phyloP scores from a whole-genome alignment of 2,113 vertebrate genomes.

The Ceuthmochares aereus region DNA sequence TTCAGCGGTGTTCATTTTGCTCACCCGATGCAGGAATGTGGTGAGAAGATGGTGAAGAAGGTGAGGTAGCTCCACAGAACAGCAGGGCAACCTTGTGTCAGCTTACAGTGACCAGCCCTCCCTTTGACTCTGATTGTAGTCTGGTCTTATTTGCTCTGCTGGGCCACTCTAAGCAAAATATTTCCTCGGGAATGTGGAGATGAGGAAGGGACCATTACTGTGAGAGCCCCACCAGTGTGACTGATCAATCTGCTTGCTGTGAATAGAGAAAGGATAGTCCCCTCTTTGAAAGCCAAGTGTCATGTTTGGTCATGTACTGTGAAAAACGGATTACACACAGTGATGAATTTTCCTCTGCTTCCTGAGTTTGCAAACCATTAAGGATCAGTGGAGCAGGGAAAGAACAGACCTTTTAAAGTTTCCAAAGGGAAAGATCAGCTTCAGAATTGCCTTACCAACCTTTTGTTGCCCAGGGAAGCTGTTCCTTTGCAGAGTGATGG shows the following conservation, averaged over 20 bases:
- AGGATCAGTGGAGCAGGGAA: background rate
- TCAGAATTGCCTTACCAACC: background rate
- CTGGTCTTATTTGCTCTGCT: background rate
- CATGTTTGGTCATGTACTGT: background rate
- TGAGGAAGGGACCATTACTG: background rate
- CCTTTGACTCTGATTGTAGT: background rate
- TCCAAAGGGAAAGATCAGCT: background rate
- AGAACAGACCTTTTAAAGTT: background rate
- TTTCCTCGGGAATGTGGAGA: background rate
- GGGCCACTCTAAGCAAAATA: background rate
- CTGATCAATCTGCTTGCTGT: background rate
- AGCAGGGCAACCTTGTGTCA: background rate
- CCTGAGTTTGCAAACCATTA: background rate
- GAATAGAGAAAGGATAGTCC: background rate
- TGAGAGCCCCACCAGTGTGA: background rate
- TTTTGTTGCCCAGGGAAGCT: background rate
- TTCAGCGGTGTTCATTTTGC: background rate
- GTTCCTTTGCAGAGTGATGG: background rate
- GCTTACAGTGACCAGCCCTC: background rate
- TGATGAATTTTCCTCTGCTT: background rate
- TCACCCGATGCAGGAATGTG: background rate
- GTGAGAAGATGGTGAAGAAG: background rate
- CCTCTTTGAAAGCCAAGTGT: background rate
- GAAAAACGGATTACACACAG: background rate
- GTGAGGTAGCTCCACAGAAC: background rate